Base-by-base conservation (phyloP, 2,113 vertebrate species). In the Forbesichthys agassizii region DNA sequence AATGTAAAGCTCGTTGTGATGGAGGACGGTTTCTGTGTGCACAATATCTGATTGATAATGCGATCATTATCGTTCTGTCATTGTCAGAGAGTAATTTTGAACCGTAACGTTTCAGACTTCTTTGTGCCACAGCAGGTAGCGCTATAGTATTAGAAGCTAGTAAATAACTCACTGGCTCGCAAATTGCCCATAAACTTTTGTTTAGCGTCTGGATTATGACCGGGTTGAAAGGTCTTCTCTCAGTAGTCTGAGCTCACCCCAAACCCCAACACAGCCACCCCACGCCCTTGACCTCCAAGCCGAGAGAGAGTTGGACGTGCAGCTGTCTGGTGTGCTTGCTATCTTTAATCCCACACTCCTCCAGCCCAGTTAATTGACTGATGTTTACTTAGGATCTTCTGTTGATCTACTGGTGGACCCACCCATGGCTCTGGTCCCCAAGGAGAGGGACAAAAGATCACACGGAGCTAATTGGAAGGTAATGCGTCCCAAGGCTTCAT, bases 281-380 rank as follows among this genome's bases (percentile, higher is more conserved):
- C 18, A 36, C 63, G 68, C 71, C 75, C 82, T 83, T 85, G 77
- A 85, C 81, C 73, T 20, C 48, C 0, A 0, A 64, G 66, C 66
- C n/a, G 3, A 18, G 14, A 49, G 49, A 33, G 49, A 18, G 14
- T 48, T 36, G 16, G 14, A 46, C 63, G 20, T 64, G 46, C 59
- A 74, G 77, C 77, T 68, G 74, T 66, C 59, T 0, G 49, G 33
- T 74, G 68, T 61, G 46, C 65, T 27, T 52, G 47, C 54, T 3
- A 56, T 74, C 75, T 83, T 81, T 84, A 87, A 80, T 80, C 83
- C 66, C 48, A n/a, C 62, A 61, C 82, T 80, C 71, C 48, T 80
- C 65, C 60, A 33, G 18, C 55, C 82, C 77, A 89, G 86, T 90
- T 91, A 90, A 75, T 66, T 64, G 64, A 20, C 83, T 86, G 81